These are phyloP conservation scores for Drosophila stalkeri DNA, from an alignment of 2,888 invertebrate genomes.

Conservation along the genomic window DNA sequence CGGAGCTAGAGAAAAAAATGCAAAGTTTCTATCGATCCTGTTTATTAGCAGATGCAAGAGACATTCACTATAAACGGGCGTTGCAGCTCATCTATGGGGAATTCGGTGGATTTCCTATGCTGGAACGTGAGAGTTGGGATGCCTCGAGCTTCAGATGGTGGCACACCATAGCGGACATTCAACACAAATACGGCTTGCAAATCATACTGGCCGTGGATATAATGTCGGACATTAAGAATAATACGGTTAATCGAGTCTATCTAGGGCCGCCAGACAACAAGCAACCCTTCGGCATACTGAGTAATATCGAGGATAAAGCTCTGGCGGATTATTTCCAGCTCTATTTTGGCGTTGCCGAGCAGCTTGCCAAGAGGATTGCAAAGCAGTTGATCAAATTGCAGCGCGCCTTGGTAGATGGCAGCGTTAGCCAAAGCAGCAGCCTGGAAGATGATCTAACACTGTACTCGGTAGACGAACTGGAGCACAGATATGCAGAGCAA, in stretches of 20 bases:
- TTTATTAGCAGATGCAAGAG: constrained; percentile 38
- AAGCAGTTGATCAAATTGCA: constrained; percentile 64
- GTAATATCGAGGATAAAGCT: neutral
- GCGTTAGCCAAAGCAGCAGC: neutral
- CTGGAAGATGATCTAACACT: constrained; percentile 54
- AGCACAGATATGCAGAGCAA: constrained; percentile 48
- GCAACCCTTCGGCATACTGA: constrained; percentile 1
- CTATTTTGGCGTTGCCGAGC: constrained; percentile 56
- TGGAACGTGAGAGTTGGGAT: constrained; percentile 56
- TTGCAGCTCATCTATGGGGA: constrained; percentile 62
- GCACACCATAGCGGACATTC: constrained; percentile 69
- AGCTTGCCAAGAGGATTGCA: constrained; percentile 55
- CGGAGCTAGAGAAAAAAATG: constrained; percentile 64
- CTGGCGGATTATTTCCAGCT: constrained; percentile 43
- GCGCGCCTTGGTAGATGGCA: constrained; percentile 39
- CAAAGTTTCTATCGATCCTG: constrained; percentile 80
- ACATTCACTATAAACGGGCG: constrained; percentile 57
- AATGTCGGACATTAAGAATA: constrained; percentile 68
- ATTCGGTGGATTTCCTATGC: constrained; percentile 71
- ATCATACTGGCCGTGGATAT: constrained; percentile 75
- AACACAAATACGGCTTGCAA: constrained; percentile 71
- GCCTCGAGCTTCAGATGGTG: constrained; percentile 77
- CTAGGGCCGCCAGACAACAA: constrained; percentile 59
- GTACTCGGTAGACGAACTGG: constrained; percentile 57
- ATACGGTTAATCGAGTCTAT: constrained; percentile 68